phyloP scores from a whole-genome alignment of 1,140 invertebrate genomes.

The Eumaeus atala region DNA sequence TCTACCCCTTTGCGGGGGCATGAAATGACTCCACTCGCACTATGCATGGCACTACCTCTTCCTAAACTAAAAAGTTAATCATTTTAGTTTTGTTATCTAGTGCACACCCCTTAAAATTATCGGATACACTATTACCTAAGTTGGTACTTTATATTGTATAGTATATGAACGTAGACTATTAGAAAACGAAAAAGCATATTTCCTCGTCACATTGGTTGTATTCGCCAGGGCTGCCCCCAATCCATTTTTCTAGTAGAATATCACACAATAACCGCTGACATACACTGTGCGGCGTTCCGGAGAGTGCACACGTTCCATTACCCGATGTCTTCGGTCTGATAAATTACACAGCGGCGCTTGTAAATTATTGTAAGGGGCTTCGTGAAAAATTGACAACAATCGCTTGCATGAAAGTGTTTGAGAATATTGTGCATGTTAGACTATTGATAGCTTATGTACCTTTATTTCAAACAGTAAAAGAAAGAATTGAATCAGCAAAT shows the following conservation, averaged over 20 bases:
- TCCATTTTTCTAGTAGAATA: conserved; percentile 18
- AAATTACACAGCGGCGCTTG: conserved; percentile 23
- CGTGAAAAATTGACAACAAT: conserved; percentile 25
- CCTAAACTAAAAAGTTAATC: too few relatives aligned
- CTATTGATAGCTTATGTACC: background rate
- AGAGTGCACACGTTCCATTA: conserved; percentile 29
- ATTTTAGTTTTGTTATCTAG: too few relatives aligned
- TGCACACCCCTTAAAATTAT: too few relatives aligned
- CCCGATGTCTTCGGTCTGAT: conserved; percentile 31
- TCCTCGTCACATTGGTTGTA: too few relatives aligned
- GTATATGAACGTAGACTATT: too few relatives aligned
- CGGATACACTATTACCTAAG: too few relatives aligned
- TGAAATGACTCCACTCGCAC: too few relatives aligned
- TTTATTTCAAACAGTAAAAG: background rate
- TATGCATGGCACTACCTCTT: too few relatives aligned
- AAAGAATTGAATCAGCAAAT: too few relatives aligned
- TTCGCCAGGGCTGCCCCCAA: conserved; percentile 13
- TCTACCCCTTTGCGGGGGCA: too few relatives aligned
- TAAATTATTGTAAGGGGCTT: conserved; percentile 30
- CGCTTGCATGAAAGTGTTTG: conserved; percentile 10
- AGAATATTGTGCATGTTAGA: conserved; percentile 8
- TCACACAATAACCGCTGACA: conserved; percentile 26
- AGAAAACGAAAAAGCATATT: too few relatives aligned
- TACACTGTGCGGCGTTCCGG: conserved; percentile 22
- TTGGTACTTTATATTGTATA: too few relatives aligned